Conservation (phyloP, 2,888 invertebrate species). For the Ceriagrion tenellum region DNA sequence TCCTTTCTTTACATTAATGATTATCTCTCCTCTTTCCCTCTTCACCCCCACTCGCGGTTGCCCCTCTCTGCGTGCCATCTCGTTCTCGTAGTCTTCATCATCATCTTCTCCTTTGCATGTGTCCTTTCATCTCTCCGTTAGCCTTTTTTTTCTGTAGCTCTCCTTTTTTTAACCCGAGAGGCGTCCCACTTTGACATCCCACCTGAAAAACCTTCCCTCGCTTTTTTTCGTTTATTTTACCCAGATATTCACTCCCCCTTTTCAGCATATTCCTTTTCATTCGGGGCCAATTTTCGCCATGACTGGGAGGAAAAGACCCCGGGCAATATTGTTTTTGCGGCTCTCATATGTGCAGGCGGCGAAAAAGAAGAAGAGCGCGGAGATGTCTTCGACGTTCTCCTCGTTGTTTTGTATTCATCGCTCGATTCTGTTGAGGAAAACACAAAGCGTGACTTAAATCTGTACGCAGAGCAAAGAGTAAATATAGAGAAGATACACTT, state of each 20-base stretch:
- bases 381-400: not conserved
- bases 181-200: not conserved
- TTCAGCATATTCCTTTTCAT: not conserved
- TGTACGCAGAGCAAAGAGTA: too few species aligned
- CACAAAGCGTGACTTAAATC: not conserved
- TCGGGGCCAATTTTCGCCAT: not conserved
- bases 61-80: not conserved
- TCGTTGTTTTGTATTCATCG: not conserved
- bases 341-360: not conserved
- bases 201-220: not conserved
- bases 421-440: not conserved
- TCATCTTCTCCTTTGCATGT: not conserved
- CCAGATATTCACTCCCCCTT: not conserved
- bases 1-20: conserved; percentile 10
- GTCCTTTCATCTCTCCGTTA: not conserved
- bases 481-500: too few species aligned
- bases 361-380: too few species aligned
- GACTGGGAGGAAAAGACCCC: not conserved
- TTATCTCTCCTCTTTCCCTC: not conserved
- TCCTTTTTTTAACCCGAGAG: not conserved
- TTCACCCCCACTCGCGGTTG: not conserved
- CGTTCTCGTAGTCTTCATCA: not conserved
- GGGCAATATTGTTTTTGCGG: not conserved
- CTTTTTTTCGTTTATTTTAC: not conserved
- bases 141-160: not conserved